Percentiles rank a stretch among this genome's conserved stretches.
Evolutionary conservation across 2,888 invertebrate genomes (phyloP).

Genomic region (Serrognathus titanus): DNA sequence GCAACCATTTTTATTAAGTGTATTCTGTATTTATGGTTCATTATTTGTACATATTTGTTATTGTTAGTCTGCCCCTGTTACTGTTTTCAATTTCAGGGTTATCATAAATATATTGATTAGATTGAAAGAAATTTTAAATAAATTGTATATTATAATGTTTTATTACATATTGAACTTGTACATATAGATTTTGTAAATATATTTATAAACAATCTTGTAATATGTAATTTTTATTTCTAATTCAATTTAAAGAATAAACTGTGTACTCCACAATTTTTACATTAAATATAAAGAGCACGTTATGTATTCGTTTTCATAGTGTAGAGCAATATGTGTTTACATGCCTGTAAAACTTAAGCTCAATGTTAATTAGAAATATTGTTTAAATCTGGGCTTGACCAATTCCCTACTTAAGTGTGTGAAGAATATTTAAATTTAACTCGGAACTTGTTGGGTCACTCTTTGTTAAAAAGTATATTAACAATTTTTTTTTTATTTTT

Average conservation of each 20-base stretch:
- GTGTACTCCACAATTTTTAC: not conserved
- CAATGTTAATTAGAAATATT: no score
- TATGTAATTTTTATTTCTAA: slow-evolving; percentile 7
- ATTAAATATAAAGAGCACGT: not conserved
- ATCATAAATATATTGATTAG: slow-evolving; percentile 32
- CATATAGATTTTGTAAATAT: slow-evolving; percentile 48
- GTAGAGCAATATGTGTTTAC: no score
- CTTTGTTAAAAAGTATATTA: no score
- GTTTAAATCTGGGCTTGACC: no score
- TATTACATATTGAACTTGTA: slow-evolving; percentile 44
- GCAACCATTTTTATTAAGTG: slow-evolving; percentile 28
- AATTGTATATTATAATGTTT: slow-evolving; percentile 45
- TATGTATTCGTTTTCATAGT: not conserved
- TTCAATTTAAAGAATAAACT: not conserved
- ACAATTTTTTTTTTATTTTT: no score
- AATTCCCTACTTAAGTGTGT: no score
- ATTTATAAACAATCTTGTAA: slow-evolving; percentile 40
- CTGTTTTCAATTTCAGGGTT: slow-evolving; percentile 37
- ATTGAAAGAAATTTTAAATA: slow-evolving; percentile 39
- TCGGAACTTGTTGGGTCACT: no score
- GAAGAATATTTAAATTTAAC: no score
- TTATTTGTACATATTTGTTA: slow-evolving; percentile 47
- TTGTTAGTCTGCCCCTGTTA: slow-evolving; percentile 42
- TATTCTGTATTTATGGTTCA: slow-evolving; percentile 41
- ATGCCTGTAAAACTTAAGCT: no score